Conservation (phyloP, 2,113 vertebrate species). For the Dendrocopos noguchii region DNA sequence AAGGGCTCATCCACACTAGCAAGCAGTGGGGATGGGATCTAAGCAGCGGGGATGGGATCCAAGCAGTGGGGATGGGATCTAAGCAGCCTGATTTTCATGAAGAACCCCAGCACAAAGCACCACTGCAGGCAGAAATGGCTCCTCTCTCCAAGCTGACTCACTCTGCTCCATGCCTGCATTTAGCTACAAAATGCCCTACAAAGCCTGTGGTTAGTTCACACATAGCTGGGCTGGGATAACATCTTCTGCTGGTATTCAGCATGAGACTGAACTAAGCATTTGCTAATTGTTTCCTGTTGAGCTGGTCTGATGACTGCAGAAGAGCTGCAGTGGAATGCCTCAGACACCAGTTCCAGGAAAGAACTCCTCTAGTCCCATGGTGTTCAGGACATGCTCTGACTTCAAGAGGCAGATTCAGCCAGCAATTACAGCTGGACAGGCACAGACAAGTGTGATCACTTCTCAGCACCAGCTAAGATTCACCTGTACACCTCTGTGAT, state of each 20-base stretch:
- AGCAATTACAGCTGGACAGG: neutral
- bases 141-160: neutral
- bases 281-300: constrained; percentile 48
- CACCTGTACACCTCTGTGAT: fast-evolving
- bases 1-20: too few relatives aligned
- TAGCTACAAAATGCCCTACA: neutral
- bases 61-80: neutral
- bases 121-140: neutral
- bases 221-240: neutral
- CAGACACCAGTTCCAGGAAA: constrained; percentile 9
- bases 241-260: neutral
- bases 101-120: neutral
- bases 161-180: neutral
- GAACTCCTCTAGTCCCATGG: neutral
- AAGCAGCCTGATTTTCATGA: neutral
- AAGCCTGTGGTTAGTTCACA: neutral
- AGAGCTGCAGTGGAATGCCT: neutral
- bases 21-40: neutral
- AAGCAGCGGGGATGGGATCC: neutral
- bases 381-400: neutral
- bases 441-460: neutral
- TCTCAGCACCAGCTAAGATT: neutral
- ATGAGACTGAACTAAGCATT: neutral
- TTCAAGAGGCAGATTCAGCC: neutral
- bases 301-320: constrained; percentile 25